These are phyloP conservation scores for Amorpha juglandis DNA, from an alignment of 2,888 invertebrate species.

Conservation along the genomic window DNA sequence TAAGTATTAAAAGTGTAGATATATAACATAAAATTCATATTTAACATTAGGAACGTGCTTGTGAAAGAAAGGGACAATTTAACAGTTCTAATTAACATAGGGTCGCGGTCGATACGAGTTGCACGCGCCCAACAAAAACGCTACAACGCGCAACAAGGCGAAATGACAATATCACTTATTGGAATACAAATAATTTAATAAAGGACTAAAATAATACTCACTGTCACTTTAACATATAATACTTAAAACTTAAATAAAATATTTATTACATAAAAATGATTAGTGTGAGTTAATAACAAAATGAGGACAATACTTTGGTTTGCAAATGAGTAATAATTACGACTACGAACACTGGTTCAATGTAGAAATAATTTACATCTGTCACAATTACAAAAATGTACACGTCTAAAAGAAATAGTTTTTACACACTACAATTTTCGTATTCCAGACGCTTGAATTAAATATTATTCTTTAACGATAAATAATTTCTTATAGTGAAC, in stretches of 20 bases:
- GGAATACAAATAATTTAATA: constrained; percentile 49
- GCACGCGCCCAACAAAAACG: too few species aligned
- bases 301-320: constrained; percentile 76
- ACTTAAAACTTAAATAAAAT: constrained; percentile 55
- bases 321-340: constrained; percentile 58
- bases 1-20: constrained; percentile 62
- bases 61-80: constrained; percentile 47
- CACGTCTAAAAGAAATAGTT: background rate
- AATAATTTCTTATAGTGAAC: constrained; percentile 62
- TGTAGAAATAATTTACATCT: constrained; percentile 20
- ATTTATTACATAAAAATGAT: constrained; percentile 50
- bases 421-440: constrained; percentile 1
- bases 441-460: background rate
- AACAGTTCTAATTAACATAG: constrained; percentile 32
- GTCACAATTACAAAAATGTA: constrained; percentile 8
- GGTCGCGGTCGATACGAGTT: constrained; percentile 25
- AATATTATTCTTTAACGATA: constrained; percentile 14
- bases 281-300: constrained; percentile 53
- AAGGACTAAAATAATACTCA: constrained; percentile 72
- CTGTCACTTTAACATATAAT: constrained; percentile 58
- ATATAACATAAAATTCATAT: constrained; percentile 66
- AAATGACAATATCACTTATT: constrained; percentile 32
- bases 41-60: constrained; percentile 63
- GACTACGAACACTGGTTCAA: constrained; percentile 43
- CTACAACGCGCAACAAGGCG: constrained; percentile 23